Percentiles rank a stretch among this genome's conserved stretches.
phyloP scores from a whole-genome alignment of 2,888 invertebrate species.

The Eustalomyia histrio region DNA sequence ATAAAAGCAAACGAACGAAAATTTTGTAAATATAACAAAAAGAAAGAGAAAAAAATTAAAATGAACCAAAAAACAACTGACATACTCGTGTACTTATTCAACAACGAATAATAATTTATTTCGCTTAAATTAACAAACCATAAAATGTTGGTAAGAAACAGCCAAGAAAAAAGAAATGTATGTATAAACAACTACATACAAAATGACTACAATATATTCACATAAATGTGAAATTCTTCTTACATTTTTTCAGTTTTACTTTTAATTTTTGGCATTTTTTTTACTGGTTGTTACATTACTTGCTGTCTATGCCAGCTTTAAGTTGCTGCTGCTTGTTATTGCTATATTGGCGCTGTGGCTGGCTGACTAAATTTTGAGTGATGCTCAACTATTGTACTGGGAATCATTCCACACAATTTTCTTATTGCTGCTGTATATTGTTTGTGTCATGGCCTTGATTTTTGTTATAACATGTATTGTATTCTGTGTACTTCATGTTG shows the following conservation, averaged over 20 bases:
- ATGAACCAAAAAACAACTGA: neutral
- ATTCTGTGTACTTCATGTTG: constrained; percentile 7
- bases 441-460: constrained; percentile 36
- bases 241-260: neutral
- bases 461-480: neutral
- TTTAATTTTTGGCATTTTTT: constrained; percentile 4
- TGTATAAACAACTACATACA: neutral
- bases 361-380: no score
- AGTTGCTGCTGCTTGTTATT: neutral
- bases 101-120: constrained; percentile 49
- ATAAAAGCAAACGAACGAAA: constrained; percentile 2
- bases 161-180: constrained; percentile 2
- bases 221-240: neutral
- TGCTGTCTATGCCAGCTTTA: neutral
- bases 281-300: neutral
- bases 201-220: neutral
- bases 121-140: constrained; percentile 48
- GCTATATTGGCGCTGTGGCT: neutral
- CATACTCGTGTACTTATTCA: constrained; percentile 13
- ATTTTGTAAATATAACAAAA: constrained; percentile 1
- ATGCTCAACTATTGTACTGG: no score
- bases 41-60: neutral
- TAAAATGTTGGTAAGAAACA: constrained; percentile 33
- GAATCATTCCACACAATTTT: no score
- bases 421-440: neutral